Evolutionary conservation across 2,113 vertebrate species (phyloP).

Genomic region (Pimephales promelas): DNA sequence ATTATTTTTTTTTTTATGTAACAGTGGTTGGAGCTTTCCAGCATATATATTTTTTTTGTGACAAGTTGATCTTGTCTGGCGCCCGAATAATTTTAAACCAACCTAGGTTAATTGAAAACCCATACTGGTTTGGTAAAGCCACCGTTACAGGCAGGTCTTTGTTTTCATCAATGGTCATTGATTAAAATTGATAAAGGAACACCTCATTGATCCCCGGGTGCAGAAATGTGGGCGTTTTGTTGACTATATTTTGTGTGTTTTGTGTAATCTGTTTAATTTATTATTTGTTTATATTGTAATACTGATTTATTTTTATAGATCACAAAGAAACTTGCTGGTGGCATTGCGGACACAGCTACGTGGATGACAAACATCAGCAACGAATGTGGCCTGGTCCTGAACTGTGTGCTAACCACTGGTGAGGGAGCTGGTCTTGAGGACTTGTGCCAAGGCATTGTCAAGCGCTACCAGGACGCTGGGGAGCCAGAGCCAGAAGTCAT

Average conservation of each 20-base stretch:
- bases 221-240: too few relatives aligned
- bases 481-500: constrained; percentile 50
- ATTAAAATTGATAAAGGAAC: not conserved
- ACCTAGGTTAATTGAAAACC: too few relatives aligned
- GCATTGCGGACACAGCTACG: constrained; percentile 40
- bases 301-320: constrained; percentile 30
- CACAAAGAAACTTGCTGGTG: constrained; percentile 52
- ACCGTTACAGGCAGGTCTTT: not conserved
- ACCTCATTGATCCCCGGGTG: too few relatives aligned
- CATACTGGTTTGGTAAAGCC: too few relatives aligned
- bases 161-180: not conserved
- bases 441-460: not conserved
- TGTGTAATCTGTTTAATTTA: too few relatives aligned
- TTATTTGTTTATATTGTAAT: not conserved
- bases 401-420: constrained; percentile 53
- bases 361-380: constrained; percentile 54
- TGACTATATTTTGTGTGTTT: too few relatives aligned
- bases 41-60: too few relatives aligned
- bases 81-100: too few relatives aligned
- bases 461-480: constrained; percentile 39
- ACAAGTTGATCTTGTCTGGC: too few relatives aligned
- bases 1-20: too few relatives aligned
- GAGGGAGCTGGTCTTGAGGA: constrained; percentile 50
- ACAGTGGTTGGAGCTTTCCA: too few relatives aligned
- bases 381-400: constrained; percentile 53